These are phyloP conservation scores for Aphyosemion australe DNA, from an alignment of 2,113 vertebrate species.

Conservation along the genomic window DNA sequence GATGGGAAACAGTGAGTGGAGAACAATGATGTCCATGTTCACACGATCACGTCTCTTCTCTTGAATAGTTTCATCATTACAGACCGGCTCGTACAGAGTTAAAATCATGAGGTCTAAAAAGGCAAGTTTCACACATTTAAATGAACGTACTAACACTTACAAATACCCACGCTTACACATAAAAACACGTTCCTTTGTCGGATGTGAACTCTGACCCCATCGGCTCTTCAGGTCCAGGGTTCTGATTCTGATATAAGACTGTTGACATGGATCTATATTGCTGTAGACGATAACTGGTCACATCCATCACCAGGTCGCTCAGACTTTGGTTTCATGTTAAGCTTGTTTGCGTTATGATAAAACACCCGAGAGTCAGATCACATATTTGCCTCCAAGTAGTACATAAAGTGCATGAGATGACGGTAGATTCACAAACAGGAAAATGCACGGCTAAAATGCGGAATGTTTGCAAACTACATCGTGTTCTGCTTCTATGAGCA, in stretches of 20 bases:
- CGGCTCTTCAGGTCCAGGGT: conserved; percentile 28
- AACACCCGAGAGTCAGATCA: conserved; percentile 57
- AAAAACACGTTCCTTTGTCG: neutral
- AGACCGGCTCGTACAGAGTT: conserved; percentile 37
- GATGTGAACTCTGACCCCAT: conserved; percentile 40
- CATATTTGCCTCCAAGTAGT: conserved; percentile 34
- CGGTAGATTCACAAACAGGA: conserved; percentile 41
- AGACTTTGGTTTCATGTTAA: conserved; percentile 59
- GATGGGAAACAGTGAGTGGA: conserved; percentile 34
- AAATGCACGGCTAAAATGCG: conserved; percentile 42
- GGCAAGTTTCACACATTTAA: conserved; percentile 26
- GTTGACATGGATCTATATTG: conserved; percentile 39
- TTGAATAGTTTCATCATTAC: conserved; percentile 27
- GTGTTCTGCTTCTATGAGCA: conserved; percentile 44
- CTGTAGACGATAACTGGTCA: conserved; percentile 13
- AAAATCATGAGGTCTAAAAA: conserved; percentile 28
- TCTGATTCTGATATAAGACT: conserved; percentile 28
- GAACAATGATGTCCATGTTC: conserved; percentile 9
- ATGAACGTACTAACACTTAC: conserved; percentile 6
- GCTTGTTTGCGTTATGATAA: conserved; percentile 41
- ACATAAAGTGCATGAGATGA: conserved; percentile 53
- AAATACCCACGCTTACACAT: conserved; percentile 8
- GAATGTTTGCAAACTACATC: conserved; percentile 62
- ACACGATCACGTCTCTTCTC: too few species aligned
- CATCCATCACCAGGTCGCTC: conserved; percentile 27